Conservation (phyloP, 2,113 vertebrate genomes). For the cat (Felis catus) region F.catus_Fca126_mat1.0 CM031412.1:175201501-175202000, state of each 20-base stretch:
- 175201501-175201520: background rate
- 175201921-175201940: no score
- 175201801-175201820: background rate
- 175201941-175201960: no score
- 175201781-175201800: rapidly evolving
- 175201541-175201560: background rate
- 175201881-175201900: no score
- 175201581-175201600: background rate
- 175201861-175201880: background rate
- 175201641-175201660: background rate
- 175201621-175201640: background rate
- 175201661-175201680: background rate
- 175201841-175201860: background rate
- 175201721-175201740: no score
- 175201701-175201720: background rate
- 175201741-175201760: background rate
- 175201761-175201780: rapidly evolving
- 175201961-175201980: no score
- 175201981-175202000: no score
- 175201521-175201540: background rate
- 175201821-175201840: background rate
- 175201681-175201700: no score
- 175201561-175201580: background rate
- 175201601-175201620: background rate
- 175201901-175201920: no score